A percentile compares a stretch with the other conserved stretches of the same genome.
These are phyloP conservation scores for Nycteola revayana DNA, from an alignment of 2,888 invertebrate species.

Conservation along the genomic window DNA sequence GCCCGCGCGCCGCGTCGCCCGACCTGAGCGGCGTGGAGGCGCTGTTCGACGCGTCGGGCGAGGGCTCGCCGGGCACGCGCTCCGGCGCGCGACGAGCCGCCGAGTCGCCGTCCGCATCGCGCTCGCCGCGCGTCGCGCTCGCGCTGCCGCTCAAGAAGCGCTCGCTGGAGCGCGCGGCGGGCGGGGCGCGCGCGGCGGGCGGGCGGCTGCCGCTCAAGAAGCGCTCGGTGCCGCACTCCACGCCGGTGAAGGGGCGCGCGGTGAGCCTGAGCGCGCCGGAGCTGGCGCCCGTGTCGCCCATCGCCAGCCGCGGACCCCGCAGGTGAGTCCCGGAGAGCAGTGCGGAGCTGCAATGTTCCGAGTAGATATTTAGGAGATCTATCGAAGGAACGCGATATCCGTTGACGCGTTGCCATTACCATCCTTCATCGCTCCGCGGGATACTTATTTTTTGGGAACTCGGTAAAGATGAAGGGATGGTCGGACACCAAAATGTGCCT, in stretches of 20 bases:
- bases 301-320: constrained; percentile 29
- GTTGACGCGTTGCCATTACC: too few species aligned
- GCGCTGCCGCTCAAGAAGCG: constrained; percentile 63
- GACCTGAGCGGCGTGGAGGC: constrained; percentile 65
- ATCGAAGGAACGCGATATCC: too few species aligned
- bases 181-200: constrained; percentile 2
- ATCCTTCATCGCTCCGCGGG: too few species aligned
- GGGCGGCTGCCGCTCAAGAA: constrained; percentile 55
- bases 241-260: constrained; percentile 52
- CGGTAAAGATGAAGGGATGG: too few species aligned
- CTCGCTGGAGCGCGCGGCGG: constrained; percentile 34
- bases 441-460: too few species aligned
- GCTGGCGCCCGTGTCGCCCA: constrained; percentile 60
- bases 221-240: constrained; percentile 57
- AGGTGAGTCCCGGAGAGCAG: too few species aligned
- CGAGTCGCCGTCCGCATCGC: constrained; percentile 33
- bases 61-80: constrained; percentile 48
- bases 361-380: too few species aligned
- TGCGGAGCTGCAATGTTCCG: too few species aligned
- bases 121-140: constrained; percentile 37
- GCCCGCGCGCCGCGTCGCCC: too few species aligned
- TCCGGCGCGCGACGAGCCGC: constrained; percentile 43
- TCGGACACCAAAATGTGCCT: too few species aligned
- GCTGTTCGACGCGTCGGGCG: constrained; percentile 49
- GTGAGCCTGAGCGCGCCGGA: constrained; percentile 41